Evolutionary conservation across 1,140 invertebrate species (phyloP).

Genomic region (Cydia pomonella): DNA sequence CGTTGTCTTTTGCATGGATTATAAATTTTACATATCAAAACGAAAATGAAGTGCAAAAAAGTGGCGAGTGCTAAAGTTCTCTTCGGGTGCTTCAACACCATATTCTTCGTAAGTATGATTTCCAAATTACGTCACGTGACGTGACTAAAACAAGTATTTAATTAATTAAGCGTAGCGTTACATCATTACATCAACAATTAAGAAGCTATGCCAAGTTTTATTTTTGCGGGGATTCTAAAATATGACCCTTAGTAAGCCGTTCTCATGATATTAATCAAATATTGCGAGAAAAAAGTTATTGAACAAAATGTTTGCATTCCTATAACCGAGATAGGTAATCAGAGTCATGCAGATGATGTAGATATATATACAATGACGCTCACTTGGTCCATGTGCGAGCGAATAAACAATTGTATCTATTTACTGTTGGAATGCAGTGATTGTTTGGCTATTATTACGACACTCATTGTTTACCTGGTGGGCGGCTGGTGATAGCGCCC

Average conservation of each 20-base stretch:
- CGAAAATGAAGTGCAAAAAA: slow-evolving; percentile 66
- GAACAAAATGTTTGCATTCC: not conserved
- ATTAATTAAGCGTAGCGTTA: slow-evolving; percentile 26
- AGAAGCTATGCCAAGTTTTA: not conserved
- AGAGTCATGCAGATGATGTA: not conserved
- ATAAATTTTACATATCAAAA: slow-evolving; percentile 12
- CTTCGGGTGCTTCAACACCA: slow-evolving; percentile 74
- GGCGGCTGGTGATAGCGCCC: not conserved
- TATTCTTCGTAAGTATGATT: slow-evolving; percentile 74
- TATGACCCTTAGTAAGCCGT: no score
- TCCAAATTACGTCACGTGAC: not conserved
- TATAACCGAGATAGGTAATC: not conserved
- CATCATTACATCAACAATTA: not conserved
- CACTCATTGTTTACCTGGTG: not conserved
- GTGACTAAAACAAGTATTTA: not conserved
- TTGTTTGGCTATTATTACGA: slow-evolving; percentile 7
- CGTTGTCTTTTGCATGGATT: slow-evolving; percentile 29
- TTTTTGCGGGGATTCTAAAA: not conserved
- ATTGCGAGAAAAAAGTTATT: no score
- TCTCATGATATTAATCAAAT: no score
- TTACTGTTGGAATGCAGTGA: not conserved
- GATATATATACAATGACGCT: not conserved
- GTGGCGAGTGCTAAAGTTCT: slow-evolving; percentile 69
- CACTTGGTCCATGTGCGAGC: not conserved
- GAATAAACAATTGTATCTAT: slow-evolving; percentile 9